Conservation (phyloP, 92 coral and sea anemone species). For the Nematostella vectensis region DNA sequence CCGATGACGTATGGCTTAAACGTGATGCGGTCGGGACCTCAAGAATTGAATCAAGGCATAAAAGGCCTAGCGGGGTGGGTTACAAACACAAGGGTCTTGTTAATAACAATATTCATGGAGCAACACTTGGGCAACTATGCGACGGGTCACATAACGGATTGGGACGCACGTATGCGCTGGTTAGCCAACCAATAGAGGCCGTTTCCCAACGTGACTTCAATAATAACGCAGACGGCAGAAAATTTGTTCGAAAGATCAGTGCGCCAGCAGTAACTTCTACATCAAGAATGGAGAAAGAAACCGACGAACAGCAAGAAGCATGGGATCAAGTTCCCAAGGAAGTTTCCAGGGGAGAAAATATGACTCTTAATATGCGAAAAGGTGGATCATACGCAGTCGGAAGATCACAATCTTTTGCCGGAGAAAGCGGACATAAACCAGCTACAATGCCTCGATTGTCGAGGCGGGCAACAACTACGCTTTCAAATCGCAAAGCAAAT, state of each 20-base stretch:
- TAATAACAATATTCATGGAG: constrained; percentile 4
- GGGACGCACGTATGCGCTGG: constrained; percentile 52
- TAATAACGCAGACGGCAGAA: background rate
- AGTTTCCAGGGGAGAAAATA: background rate
- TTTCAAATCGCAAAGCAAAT: constrained; percentile 20
- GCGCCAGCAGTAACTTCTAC: background rate
- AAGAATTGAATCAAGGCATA: constrained; percentile 6
- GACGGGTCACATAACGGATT: constrained; percentile 40
- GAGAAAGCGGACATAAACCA: constrained; percentile 3
- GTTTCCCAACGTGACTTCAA: background rate
- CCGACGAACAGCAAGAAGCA: background rate
- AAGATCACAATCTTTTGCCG: constrained; percentile 1
- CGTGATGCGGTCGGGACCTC: constrained; percentile 6
- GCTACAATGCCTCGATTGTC: constrained; percentile 31
- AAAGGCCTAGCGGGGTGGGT: constrained; percentile 11
- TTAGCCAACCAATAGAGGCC: constrained; percentile 37
- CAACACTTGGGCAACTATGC: constrained; percentile 6
- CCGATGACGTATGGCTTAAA: constrained; percentile 29
- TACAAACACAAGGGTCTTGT: constrained; percentile 1
- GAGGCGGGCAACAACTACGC: constrained; percentile 10
- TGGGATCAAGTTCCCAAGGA: background rate
- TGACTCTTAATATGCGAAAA: constrained; percentile 22
- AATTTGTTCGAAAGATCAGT: background rate
- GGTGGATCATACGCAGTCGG: background rate
- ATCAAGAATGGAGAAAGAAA: background rate